Conservation (phyloP, 2,888 invertebrate genomes). For the Autographa pulchrina region DNA sequence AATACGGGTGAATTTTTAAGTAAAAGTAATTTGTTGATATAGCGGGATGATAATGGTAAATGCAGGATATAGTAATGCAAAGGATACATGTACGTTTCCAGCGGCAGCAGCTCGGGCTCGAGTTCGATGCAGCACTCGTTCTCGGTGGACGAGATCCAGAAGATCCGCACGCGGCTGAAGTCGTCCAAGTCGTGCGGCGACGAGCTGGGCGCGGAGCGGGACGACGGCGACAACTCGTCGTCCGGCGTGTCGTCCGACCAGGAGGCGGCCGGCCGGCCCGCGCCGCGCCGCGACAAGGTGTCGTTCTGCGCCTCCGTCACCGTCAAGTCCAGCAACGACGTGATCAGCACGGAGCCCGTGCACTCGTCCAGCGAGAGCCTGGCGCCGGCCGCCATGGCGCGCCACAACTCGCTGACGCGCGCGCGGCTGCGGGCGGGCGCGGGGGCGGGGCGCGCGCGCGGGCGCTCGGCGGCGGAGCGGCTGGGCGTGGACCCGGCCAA, state of each 20-base stretch:
- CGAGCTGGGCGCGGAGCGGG: constrained; percentile 91
- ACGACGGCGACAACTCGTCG: constrained; percentile 96
- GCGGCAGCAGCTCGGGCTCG: constrained; percentile 93
- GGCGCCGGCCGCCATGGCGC: constrained; percentile 86
- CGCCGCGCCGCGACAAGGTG: constrained; percentile 81
- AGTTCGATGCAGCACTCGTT: constrained; percentile 95
- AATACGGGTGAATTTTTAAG: not conserved
- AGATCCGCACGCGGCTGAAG: constrained; percentile 95
- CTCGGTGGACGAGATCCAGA: constrained; percentile 96
- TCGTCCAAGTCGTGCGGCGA: constrained; percentile 96
- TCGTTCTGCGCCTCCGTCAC: constrained; percentile 87
- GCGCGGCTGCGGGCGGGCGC: constrained; percentile 87
- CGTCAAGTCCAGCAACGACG: constrained; percentile 87
- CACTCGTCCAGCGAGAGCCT: constrained; percentile 86
- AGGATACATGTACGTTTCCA: constrained; percentile 69
- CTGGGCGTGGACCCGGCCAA: constrained; percentile 82
- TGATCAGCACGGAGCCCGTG: constrained; percentile 88
- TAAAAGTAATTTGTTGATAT: not conserved
- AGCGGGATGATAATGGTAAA: not conserved
- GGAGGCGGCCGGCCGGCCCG: constrained; percentile 84
- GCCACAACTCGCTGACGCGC: constrained; percentile 90
- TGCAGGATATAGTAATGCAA: not conserved
- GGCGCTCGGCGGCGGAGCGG: constrained; percentile 82
- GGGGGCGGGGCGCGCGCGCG: constrained; percentile 73
- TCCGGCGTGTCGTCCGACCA: constrained; percentile 97